Base-by-base conservation (phyloP, 2,113 vertebrate genomes). In the Nycticorax nycticorax region DNA sequence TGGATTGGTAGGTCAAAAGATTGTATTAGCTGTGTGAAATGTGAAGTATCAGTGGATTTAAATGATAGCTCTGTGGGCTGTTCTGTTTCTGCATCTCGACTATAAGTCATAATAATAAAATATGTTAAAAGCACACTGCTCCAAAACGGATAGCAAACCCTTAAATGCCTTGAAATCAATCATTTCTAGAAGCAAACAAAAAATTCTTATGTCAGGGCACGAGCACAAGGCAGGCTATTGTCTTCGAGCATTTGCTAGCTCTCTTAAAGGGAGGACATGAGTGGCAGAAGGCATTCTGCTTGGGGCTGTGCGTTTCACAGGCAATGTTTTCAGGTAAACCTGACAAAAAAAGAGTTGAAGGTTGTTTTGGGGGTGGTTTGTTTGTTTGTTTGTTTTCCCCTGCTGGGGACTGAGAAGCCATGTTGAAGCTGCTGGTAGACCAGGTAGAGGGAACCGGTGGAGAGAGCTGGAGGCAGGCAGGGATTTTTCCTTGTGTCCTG, bases 1-100 rank as follows among this genome's bases (percentile, higher is more conserved):
- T 96, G 83, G 66, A 95, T 93, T 92, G 75, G 35, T 89, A 80
- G 85, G 88, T 94, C 91, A 91, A 85, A 95, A 75, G 94, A 43
- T 81, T 85, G 35, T 69, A 84, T 57, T 88, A 84, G 57, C 20
- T 56, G 37, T 74, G 89, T 79, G 81, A 97, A 96, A 92, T 39
- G 77, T 85, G 88, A 93, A 95, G 57, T 74, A 93, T 79, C 88
- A 22, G 22, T 78, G 85, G 80, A 43, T 77, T 79, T 82, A 95
- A 87, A 69, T 67, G 64, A 69, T 74, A 67, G 45, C 75, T 93
- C 89, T 91, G 83, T 53, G 85, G 73, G 52, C 37, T 80, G 59
- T 67, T 92, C 59, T 87, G 69, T 82, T 52, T 77, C 73, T 67
- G 67, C 57, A 71, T 77, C 59, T 85, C 10, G 8, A 48, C 76